Base-by-base conservation (phyloP, 2,888 invertebrate species). In the Hirtodrosophila alboralis region DNA sequence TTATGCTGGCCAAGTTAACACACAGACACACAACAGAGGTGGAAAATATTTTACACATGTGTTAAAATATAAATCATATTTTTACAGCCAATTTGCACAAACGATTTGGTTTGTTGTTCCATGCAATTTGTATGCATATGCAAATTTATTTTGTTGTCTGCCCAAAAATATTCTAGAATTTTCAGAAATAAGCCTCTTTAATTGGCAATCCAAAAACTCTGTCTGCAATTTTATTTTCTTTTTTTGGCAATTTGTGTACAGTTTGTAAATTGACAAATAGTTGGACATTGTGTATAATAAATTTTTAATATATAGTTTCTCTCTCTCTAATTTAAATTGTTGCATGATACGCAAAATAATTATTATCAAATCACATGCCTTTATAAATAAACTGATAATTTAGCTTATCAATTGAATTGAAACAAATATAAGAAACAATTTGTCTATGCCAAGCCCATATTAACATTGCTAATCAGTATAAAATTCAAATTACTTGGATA, bases 31-130 rank as follows among this genome's bases (percentile, higher is more conserved):
- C 33, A 45, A 40, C 40, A 21, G 18, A 56, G 43, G 37, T 64
- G 54, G 53, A 45, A 75, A 71, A 63, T 67, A 79, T 66, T 71
- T 67, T 59, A 72, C 64, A 72, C 61, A 73, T 79, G 77, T 71
- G 62, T 65, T 52, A 73, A n/a, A 69, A 79, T 80, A 80, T 80
- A 81, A 80, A 84, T 80, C 85, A 84, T 67, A 81, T 84, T 84
- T 73, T 84, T 77, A 67, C 60, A 52, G 54, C 57, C 83, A 81
- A 84, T 80, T 80, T 80, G 71, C 79, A 78, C 79, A 80, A 80
- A 69, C 79, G 85, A 80, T 84, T 80, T 83, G 70, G 31, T 70
- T 73, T 70, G 44, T 56, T 63, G 36, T 38, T 59, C 34, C 30
- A 45, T 51, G 67, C 51, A 41, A 43, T 44, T 30, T 37, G 36